A percentile compares a stretch with the other conserved stretches of the same genome.
Evolutionary conservation across 2,797 vertebrate genomes (phyloP).

Genomic region (Sorex maritimensis): DNA sequence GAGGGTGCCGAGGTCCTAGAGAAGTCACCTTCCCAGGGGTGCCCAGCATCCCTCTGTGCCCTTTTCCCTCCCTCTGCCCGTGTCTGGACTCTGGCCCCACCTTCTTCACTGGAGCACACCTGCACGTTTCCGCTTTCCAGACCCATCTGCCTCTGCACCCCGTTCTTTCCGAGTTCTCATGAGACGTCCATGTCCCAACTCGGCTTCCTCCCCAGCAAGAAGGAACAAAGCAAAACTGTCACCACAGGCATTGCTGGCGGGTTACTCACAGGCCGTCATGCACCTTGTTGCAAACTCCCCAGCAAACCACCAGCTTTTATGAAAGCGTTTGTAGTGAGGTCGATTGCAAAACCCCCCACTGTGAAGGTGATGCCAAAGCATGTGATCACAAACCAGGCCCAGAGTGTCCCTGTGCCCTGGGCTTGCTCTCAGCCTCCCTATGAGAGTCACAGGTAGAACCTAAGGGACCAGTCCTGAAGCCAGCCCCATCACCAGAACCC

Average conservation of each 20-base stretch:
- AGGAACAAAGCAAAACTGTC: conserved; percentile 89
- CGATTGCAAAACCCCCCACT: conserved; percentile 80
- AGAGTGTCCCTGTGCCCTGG: neutral
- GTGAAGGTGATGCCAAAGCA: conserved; percentile 75
- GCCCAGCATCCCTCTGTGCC: conserved; percentile 28
- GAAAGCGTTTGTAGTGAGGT: conserved; percentile 74
- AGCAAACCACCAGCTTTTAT: conserved; percentile 86
- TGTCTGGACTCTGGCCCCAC: too few relatives aligned
- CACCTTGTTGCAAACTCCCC: conserved; percentile 78
- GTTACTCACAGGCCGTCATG: conserved; percentile 87
- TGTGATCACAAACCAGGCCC: neutral
- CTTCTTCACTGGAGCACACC: conserved; percentile 59
- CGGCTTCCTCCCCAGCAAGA: conserved; percentile 79
- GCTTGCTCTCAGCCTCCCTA: neutral
- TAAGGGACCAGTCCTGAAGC: neutral
- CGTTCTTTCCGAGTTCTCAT: conserved; percentile 80
- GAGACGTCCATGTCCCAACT: conserved; percentile 78
- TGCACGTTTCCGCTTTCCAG: conserved; percentile 82
- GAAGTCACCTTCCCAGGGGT: neutral
- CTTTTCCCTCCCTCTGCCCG: conserved; percentile 21
- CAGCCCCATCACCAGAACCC: neutral
- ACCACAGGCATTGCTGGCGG: conserved; percentile 79
- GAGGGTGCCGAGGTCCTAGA: neutral
- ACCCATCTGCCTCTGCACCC: conserved; percentile 73
- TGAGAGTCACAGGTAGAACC: neutral